A percentile compares a stretch with the other conserved stretches of the same genome.
These are phyloP conservation scores for Bryconaethiops microstoma DNA, from an alignment of 2,797 vertebrate species.

Conservation along the genomic window DNA sequence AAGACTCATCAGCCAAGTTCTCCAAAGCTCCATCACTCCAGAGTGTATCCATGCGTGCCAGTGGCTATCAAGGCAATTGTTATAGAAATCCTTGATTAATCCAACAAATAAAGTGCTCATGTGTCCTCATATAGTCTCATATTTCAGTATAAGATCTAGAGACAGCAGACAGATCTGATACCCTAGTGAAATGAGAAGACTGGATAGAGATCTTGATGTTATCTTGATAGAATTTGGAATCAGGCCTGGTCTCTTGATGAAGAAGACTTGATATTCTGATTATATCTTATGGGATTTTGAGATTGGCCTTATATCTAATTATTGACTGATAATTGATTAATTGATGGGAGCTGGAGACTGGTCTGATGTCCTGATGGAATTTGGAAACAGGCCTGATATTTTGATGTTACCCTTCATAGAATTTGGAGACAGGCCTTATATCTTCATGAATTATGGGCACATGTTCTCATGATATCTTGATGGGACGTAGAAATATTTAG, in stretches of 20 bases:
- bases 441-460: too few relatives aligned
- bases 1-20: background rate
- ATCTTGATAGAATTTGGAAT: background rate
- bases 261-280: background rate
- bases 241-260: background rate
- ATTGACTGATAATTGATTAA: too few relatives aligned
- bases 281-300: background rate
- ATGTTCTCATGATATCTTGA: too few relatives aligned
- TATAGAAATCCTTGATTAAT: background rate
- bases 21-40: too few relatives aligned
- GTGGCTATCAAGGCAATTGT: background rate
- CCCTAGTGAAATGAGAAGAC: background rate
- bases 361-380: background rate
- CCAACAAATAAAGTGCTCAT: too few relatives aligned
- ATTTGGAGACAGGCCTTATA: background rate
- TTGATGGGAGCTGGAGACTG: background rate
- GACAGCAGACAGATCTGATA: too few relatives aligned
- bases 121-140: too few relatives aligned
- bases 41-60: background rate
- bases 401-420: background rate
- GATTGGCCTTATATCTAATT: background rate
- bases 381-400: background rate
- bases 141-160: too few relatives aligned
- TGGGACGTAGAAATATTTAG: too few relatives aligned
- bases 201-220: background rate